These are phyloP conservation scores for Xanthorhoe designata DNA, from an alignment of 2,888 invertebrate species.

Conservation along the genomic window DNA sequence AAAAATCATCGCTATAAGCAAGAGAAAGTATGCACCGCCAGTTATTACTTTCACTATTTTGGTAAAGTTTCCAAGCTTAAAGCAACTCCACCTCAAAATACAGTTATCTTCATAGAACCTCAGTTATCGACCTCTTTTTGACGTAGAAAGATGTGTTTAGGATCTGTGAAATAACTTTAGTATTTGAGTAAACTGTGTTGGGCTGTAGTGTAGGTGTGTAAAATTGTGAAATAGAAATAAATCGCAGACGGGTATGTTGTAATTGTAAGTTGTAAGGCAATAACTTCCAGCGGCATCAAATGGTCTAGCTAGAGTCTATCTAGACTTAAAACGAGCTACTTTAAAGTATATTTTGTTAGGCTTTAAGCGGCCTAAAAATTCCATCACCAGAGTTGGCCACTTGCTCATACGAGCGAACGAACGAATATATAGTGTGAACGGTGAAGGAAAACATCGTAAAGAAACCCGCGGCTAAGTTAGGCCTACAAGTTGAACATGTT, in stretches of 20 bases:
- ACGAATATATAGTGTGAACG: no score
- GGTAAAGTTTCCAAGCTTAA: neutral
- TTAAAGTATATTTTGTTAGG: no score
- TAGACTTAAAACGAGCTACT: no score
- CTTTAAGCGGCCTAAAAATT: no score
- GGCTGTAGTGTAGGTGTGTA: no score
- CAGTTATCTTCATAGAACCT: neutral
- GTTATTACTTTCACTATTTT: neutral
- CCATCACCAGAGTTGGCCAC: no score
- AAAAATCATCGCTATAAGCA: neutral
- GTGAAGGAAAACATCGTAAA: neutral
- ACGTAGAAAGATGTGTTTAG: neutral
- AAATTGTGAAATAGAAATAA: neutral
- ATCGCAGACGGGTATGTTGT: neutral
- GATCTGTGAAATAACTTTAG: neutral
- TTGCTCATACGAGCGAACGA: no score
- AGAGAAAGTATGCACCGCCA: neutral
- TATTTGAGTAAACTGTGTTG: neutral
- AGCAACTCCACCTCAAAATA: neutral
- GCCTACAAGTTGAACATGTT: no score
- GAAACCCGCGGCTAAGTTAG: no score
- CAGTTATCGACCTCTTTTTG: conserved; percentile 18
- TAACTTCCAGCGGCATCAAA: neutral
- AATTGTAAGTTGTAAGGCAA: neutral
- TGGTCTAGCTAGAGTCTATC: no score